Evolutionary conservation across 37 sponge, comb jelly and placozoan genomes (phyloP).

Genomic region (Ianthella basta): DNA sequence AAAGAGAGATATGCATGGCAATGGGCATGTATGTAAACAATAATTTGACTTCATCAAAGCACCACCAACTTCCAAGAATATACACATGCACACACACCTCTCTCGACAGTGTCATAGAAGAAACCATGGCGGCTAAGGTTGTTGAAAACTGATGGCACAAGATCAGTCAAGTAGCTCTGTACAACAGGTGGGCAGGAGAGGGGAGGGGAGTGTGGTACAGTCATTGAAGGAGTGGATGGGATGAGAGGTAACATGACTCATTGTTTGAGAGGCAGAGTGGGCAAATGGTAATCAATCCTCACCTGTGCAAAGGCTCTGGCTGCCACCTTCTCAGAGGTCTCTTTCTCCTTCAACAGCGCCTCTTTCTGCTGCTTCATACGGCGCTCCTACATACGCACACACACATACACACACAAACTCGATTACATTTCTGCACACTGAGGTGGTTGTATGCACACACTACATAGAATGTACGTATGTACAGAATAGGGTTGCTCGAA

Average conservation of each 20-base stretch:
- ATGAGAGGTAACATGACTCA: neutral
- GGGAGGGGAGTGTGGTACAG: too few species aligned
- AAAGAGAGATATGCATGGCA: neutral
- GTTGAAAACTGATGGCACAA: conserved; percentile 95
- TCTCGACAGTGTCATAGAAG: conserved; percentile 94
- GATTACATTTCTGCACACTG: too few species aligned
- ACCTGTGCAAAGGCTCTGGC: conserved; percentile 93
- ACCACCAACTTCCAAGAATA: neutral
- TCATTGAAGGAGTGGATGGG: too few species aligned
- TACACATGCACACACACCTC: conserved; percentile 55
- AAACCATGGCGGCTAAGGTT: conserved; percentile 85
- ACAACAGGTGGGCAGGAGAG: too few species aligned
- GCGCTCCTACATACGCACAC: conserved; percentile 55
- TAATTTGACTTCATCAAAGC: conserved; percentile 14
- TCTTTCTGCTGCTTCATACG: conserved; percentile 90
- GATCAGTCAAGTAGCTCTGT: conserved; percentile 92
- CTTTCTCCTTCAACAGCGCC: conserved; percentile 88
- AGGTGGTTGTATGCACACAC: neutral
- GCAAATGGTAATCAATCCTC: too few species aligned
- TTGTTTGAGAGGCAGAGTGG: too few species aligned
- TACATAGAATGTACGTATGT: neutral
- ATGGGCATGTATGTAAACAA: neutral
- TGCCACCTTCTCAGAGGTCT: conserved; percentile 94
- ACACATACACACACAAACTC: too few species aligned
- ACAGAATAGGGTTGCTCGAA: neutral